These are phyloP conservation scores for Limenitis camilla DNA, from an alignment of 2,888 invertebrate genomes.

Conservation along the genomic window DNA sequence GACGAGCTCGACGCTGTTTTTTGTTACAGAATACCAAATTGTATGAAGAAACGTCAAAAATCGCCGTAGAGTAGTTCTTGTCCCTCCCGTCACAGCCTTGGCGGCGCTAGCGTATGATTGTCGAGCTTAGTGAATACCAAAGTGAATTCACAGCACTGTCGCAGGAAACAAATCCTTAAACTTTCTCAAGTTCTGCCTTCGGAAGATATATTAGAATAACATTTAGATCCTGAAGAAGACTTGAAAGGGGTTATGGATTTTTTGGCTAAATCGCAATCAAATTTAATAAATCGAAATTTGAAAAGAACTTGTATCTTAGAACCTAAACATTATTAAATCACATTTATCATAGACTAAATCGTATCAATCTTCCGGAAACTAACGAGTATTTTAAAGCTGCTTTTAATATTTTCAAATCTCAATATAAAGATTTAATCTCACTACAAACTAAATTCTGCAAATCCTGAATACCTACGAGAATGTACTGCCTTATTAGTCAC, in stretches of 20 bases:
- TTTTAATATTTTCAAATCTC: background rate
- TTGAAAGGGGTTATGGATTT: slow-evolving; percentile 17
- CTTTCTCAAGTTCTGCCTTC: slow-evolving; percentile 7
- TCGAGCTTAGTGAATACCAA: too few relatives aligned
- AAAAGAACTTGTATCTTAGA: background rate
- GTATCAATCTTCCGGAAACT: background rate
- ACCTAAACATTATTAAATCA: background rate
- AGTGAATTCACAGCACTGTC: slow-evolving; percentile 17
- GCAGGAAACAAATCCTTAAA: slow-evolving; percentile 22
- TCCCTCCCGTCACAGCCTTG: too few relatives aligned
- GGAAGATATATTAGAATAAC: slow-evolving; percentile 20
- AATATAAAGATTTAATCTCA: background rate
- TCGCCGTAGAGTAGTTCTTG: too few relatives aligned
- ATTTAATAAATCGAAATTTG: background rate
- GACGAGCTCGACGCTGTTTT: too few relatives aligned
- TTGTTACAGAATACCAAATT: too few relatives aligned
- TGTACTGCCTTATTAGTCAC: background rate
- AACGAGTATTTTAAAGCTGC: background rate
- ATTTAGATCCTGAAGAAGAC: slow-evolving; percentile 18
- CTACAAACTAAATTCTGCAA: background rate
- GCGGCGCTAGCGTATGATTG: too few relatives aligned
- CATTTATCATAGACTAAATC: background rate
- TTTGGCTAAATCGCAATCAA: slow-evolving; percentile 13
- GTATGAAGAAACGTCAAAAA: too few relatives aligned
- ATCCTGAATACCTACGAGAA: background rate